A percentile compares a stretch with the other conserved stretches of the same genome.
phyloP scores from a whole-genome alignment of 2,797 vertebrate genomes.

The Sus cebifrons region DNA sequence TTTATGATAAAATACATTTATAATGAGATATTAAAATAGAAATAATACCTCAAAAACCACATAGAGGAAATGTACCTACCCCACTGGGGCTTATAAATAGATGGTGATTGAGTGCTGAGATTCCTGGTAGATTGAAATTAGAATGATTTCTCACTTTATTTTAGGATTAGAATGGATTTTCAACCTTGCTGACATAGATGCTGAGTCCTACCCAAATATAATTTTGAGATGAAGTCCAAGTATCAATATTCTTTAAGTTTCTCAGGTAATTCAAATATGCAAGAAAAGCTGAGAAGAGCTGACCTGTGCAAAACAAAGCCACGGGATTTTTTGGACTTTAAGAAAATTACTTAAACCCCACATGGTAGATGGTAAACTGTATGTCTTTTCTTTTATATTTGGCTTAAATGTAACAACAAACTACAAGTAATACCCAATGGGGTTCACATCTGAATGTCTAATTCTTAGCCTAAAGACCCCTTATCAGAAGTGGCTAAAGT shows the following conservation, averaged over 20 bases:
- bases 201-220: constrained; percentile 51
- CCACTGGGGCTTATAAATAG: constrained; percentile 46
- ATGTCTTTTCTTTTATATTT: background rate
- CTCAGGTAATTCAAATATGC: constrained; percentile 18
- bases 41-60: constrained; percentile 29
- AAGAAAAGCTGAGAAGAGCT: background rate
- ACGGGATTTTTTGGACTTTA: background rate
- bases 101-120: background rate
- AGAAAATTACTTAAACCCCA: background rate
- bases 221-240: constrained; percentile 23
- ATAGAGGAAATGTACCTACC: background rate
- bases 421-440: background rate
- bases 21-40: constrained; percentile 43
- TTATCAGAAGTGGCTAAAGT: background rate
- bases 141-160: constrained; percentile 58
- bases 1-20: constrained; percentile 27
- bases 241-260: constrained; percentile 33
- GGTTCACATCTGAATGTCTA: background rate
- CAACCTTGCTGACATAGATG: constrained; percentile 23
- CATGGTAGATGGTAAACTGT: background rate
- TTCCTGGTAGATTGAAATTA: constrained; percentile 62
- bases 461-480: constrained; percentile 14
- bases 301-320: constrained; percentile 10
- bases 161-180: constrained; percentile 58
- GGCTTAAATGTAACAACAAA: background rate